Evolutionary conservation across 1,140 invertebrate species (phyloP).

Genomic region (Zaprionus davidi): DNA sequence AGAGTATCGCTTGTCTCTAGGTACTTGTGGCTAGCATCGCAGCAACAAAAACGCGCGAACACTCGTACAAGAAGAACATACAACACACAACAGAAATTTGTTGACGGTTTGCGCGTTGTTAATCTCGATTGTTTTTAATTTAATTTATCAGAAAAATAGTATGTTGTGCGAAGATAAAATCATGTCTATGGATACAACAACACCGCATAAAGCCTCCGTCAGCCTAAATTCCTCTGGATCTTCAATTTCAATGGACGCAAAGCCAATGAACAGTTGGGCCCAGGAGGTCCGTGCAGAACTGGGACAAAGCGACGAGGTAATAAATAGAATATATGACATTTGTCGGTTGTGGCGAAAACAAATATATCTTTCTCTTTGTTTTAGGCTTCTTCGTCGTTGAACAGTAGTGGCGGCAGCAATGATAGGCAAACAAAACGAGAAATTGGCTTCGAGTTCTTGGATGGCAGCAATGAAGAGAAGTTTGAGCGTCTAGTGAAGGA

Average conservation of each 20-base stretch:
- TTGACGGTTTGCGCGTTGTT: not conserved
- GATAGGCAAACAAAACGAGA: constrained; percentile 48
- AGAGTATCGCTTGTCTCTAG: not conserved
- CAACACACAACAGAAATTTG: constrained; percentile 17
- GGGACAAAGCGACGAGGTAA: constrained; percentile 68
- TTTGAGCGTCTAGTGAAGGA: constrained; percentile 79
- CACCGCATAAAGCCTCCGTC: constrained; percentile 49
- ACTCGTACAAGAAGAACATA: constrained; percentile 6
- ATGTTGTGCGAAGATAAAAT: constrained; percentile 68
- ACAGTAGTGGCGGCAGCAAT: constrained; percentile 59
- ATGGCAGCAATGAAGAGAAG: constrained; percentile 77
- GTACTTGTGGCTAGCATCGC: constrained; percentile 31
- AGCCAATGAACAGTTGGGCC: constrained; percentile 66
- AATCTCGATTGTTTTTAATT: not conserved
- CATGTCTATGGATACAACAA: constrained; percentile 59
- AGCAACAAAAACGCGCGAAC: constrained; percentile 63
- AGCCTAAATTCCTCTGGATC: constrained; percentile 69
- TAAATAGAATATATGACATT: not conserved
- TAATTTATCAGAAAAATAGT: not conserved
- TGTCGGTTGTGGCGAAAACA: not conserved
- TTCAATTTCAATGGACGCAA: constrained; percentile 62
- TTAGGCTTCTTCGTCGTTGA: constrained; percentile 63
- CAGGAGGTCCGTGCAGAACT: constrained; percentile 69
- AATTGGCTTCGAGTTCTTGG: constrained; percentile 75
- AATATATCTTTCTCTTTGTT: not conserved